Evolutionary conservation across 2,888 invertebrate species (phyloP).

Genomic region (Eutolmus rufibarbis): DNA sequence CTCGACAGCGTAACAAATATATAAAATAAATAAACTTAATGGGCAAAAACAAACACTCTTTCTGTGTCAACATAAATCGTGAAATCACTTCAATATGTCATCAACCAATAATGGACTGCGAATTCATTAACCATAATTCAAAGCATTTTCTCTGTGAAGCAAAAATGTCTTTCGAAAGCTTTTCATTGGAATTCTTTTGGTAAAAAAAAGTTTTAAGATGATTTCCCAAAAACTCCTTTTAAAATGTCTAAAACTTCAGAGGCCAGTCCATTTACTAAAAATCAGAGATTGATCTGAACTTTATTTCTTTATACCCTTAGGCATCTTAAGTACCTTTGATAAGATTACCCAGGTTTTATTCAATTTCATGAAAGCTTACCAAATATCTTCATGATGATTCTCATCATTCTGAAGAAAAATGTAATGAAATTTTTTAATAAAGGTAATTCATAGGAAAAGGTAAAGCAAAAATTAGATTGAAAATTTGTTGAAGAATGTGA

Average conservation of each 20-base stretch:
- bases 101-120: neutral
- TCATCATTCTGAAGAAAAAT: neutral
- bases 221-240: neutral
- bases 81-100: neutral
- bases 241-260: neutral
- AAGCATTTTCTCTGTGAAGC: no score
- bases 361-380: neutral
- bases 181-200: no score
- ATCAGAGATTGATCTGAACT: neutral
- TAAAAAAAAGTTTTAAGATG: neutral
- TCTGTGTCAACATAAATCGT: neutral
- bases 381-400: neutral
- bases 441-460: neutral
- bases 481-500: neutral
- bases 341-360: neutral
- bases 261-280: neutral
- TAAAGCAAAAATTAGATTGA: neutral
- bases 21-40: neutral
- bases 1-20: no score
- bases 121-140: neutral
- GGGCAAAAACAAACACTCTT: neutral
- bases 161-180: no score
- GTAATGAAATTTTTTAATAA: neutral
- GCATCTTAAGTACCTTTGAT: neutral
- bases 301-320: neutral